These are phyloP conservation scores for Steatornis caripensis DNA, from an alignment of 2,113 vertebrate genomes.

Conservation along the genomic window DNA sequence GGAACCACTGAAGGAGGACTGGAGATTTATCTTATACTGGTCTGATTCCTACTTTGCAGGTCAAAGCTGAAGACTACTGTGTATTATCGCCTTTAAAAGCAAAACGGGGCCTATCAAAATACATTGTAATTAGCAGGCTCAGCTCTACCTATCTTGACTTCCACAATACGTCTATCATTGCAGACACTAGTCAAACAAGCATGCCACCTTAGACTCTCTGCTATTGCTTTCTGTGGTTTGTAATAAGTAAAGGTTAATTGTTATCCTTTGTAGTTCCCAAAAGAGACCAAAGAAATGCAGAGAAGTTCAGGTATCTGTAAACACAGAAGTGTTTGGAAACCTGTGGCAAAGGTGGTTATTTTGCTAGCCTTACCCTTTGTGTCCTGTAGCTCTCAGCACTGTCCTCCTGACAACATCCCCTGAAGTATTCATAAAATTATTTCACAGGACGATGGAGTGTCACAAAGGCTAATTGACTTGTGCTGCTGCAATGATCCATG, in stretches of 20 bases:
- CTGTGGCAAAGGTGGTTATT: conserved; percentile 18
- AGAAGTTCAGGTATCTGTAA: background rate
- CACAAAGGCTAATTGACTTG: conserved; percentile 60
- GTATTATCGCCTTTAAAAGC: background rate
- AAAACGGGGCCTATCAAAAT: background rate
- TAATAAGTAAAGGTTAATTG: conserved; percentile 37
- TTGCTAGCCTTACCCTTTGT: background rate
- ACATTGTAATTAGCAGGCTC: background rate
- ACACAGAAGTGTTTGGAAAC: background rate
- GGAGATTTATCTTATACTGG: background rate
- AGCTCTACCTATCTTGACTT: background rate
- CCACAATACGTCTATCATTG: accelerated
- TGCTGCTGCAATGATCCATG: conserved; percentile 18
- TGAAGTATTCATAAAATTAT: conserved; percentile 46
- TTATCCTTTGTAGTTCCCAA: background rate
- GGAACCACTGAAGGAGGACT: background rate
- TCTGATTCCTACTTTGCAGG: background rate
- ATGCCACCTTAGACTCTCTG: background rate
- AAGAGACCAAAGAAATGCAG: background rate
- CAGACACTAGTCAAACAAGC: background rate
- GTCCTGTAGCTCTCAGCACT: background rate
- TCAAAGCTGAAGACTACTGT: background rate
- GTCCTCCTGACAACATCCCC: background rate
- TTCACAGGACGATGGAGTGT: background rate
- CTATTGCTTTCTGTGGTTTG: background rate